phyloP scores from a whole-genome alignment of 2,888 invertebrate species.

The Sarcophaga caerulescens region DNA sequence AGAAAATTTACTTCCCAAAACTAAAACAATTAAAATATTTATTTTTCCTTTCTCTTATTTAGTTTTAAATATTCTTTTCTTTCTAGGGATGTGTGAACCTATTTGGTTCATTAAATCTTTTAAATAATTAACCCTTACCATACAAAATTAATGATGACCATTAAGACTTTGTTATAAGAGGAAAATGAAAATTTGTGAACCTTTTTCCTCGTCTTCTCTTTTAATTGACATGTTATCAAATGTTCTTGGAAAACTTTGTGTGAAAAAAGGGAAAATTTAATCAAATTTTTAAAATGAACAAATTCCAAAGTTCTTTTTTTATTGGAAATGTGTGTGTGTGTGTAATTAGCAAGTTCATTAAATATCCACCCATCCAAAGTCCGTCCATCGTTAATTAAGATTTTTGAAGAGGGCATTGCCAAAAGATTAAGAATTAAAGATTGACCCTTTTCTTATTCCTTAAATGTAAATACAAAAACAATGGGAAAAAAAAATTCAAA shows the following conservation, averaged over 20 bases:
- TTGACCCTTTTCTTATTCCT: conserved; percentile 65
- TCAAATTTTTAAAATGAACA: too few species aligned
- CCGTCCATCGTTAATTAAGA: conserved; percentile 44
- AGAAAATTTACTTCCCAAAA: too few species aligned
- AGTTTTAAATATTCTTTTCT: too few species aligned
- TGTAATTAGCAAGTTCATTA: conserved; percentile 41
- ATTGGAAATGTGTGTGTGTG: not conserved
- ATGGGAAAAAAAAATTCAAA: not conserved
- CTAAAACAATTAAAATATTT: too few species aligned
- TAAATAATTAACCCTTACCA: not conserved
- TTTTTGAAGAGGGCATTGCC: conserved; percentile 27
- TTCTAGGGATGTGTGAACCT: too few species aligned
- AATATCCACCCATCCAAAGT: not conserved
- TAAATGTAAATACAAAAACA: not conserved
- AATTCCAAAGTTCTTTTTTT: not conserved
- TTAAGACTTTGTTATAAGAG: not conserved
- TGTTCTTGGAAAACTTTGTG: too few species aligned
- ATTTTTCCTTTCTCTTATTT: too few species aligned
- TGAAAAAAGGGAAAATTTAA: not conserved
- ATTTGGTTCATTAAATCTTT: too few species aligned
- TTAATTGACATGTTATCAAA: conserved; percentile 7
- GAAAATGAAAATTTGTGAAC: not conserved
- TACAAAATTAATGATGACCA: not conserved
- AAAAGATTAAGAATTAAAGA: conserved; percentile 57
- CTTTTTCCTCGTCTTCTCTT: not conserved